phyloP scores from a whole-genome alignment of 30 jellyfish, hydroid and myxozoan genomes.

The Rhopilema esculentum region DNA sequence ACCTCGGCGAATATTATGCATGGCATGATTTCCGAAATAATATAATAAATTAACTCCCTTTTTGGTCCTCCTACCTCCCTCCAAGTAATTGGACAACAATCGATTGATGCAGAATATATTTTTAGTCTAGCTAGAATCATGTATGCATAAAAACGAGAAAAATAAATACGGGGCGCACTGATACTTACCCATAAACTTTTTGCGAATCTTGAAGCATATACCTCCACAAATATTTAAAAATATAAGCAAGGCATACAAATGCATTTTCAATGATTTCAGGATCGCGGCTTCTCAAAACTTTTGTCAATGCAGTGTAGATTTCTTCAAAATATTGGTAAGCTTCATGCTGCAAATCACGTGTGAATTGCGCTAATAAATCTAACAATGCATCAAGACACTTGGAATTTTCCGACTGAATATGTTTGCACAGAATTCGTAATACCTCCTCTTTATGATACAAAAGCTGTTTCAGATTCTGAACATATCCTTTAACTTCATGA shows the following conservation, averaged over 20 bases:
- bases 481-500: slow-evolving; percentile 58
- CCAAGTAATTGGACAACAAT: too few species aligned
- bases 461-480: slow-evolving; percentile 77
- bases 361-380: slow-evolving; percentile 79
- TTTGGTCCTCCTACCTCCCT: too few species aligned
- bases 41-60: too few species aligned
- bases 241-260: slow-evolving; percentile 78
- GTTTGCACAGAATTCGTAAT: slow-evolving; percentile 44
- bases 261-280: slow-evolving; percentile 80
- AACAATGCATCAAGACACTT: slow-evolving; percentile 82
- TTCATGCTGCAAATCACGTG: slow-evolving; percentile 83
- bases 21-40: too few species aligned
- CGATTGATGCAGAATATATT: too few species aligned
- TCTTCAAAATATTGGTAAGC: slow-evolving; percentile 75
- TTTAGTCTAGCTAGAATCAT: too few species aligned
- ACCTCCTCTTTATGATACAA: slow-evolving; percentile 75
- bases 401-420: slow-evolving; percentile 36
- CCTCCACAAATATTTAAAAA: slow-evolving; percentile 87
- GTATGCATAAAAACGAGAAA: too few species aligned
- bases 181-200: slow-evolving; percentile 74
- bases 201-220: slow-evolving; percentile 70
- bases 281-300: slow-evolving; percentile 50
- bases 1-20: too few species aligned
- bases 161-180: neutral
- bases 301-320: slow-evolving; percentile 37